Evolutionary conservation across 2,113 vertebrate species (phyloP), one percentile per base, ranked within the genome.

Genomic region (Nestor notabilis): DNA sequence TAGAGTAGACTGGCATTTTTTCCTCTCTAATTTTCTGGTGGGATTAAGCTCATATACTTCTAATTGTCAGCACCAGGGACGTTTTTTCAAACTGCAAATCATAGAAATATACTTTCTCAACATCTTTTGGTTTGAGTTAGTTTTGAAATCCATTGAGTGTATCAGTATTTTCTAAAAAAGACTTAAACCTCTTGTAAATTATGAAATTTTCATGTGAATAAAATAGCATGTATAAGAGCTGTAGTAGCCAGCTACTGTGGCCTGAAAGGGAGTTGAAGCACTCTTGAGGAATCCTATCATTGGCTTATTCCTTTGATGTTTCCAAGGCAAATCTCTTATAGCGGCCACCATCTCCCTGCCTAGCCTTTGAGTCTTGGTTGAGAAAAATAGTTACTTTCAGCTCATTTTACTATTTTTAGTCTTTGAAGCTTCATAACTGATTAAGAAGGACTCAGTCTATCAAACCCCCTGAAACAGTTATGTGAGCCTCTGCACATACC

Each of bases 1-100:
- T 87, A 89, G 15, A 28, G 39, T 78, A 91, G 90, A 37, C 74
- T 91, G 90, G 39, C 86, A 80, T 91, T 84, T 95, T 76, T 61
- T n/a, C 41, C 25, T 77, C 20, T 95, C 27, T 91, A 87, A 87
- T 93, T 85, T 90, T 79, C 49, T 87, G 87, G 66, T 84, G 86
- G 75, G 46, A 79, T 79, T 91, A 95, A 83, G 28, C 63, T 79
- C 58, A 35, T 13, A 19, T 46, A 21, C 20, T 76, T 88, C 39
- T 90, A 78, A 84, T 82, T 93, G 81, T 91, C 84, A 90, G 74
- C 80, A 75, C 29, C 33, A 78, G 46, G 52, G 33, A 71, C 13
- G 10, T n/a, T 75, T 85, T 33, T 87, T 72, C 56, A 64, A 52
- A 47, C 61, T 56, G 28, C 33, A 88, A 21, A 58, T 85, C 63